Evolutionary conservation across 2,113 vertebrate genomes (phyloP).

Genomic region (Macrotis lagotis): DNA sequence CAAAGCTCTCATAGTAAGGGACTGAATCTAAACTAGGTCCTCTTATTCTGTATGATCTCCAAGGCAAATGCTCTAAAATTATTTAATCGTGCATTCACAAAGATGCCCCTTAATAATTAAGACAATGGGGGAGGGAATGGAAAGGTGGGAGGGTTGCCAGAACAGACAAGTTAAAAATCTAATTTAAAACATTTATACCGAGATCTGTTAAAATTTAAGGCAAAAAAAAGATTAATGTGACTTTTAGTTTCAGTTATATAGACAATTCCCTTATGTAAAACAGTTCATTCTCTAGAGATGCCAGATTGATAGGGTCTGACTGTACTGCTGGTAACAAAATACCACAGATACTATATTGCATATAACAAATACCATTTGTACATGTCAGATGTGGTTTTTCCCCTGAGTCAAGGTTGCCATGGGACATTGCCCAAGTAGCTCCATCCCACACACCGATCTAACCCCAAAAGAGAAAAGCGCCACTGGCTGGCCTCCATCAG

Average conservation of each 20-base stretch:
- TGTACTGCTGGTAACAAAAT: neutral
- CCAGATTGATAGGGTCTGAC: neutral
- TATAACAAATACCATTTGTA: neutral
- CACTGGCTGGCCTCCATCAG: neutral
- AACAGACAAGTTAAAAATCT: neutral
- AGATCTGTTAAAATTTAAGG: neutral
- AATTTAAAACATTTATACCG: neutral
- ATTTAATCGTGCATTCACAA: neutral
- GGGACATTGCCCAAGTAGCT: neutral
- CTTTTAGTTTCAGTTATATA: neutral
- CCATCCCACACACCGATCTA: neutral
- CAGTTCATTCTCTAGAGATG: neutral
- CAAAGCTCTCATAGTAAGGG: neutral
- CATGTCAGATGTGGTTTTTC: neutral
- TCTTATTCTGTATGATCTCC: neutral
- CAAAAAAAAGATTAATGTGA: neutral
- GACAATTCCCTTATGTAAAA: neutral
- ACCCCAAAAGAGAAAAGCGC: neutral
- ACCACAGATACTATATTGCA: neutral
- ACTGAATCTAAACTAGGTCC: neutral
- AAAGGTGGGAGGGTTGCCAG: neutral
- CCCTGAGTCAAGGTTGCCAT: constrained; percentile 1
- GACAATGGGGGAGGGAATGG: neutral
- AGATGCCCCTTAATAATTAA: neutral
- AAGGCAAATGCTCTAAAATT: neutral